Conservation (phyloP, 2,113 vertebrate species). For the Hyaena hyaena region DNA sequence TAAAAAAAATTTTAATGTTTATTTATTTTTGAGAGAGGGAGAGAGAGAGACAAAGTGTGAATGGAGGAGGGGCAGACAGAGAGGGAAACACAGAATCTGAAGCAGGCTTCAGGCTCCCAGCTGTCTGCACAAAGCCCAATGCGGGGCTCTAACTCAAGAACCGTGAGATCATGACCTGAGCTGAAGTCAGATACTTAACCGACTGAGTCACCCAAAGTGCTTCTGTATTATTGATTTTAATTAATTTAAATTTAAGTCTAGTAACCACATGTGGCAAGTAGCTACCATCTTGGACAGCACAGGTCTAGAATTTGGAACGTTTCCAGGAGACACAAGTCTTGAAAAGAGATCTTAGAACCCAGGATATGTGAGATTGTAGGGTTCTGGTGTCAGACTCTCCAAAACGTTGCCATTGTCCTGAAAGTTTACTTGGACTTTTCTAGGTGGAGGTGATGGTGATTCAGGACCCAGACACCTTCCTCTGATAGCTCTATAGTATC, state of each 20-base stretch:
- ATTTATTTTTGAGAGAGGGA: too few species aligned
- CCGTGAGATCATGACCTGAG: too few species aligned
- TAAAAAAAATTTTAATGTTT: too few species aligned
- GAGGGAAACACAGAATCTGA: too few species aligned
- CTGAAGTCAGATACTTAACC: too few species aligned
- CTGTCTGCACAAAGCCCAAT: too few species aligned
- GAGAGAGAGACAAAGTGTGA: too few species aligned
- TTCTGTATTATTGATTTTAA: not conserved
- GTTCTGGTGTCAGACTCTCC: not conserved
- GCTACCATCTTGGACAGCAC: not conserved
- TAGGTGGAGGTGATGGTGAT: not conserved
- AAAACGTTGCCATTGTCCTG: not conserved
- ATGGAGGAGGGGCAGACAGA: too few species aligned
- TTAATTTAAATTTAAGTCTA: constrained; percentile 38
- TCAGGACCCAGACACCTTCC: not conserved
- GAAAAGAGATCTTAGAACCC: not conserved
- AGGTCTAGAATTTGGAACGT: not conserved
- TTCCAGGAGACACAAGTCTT: not conserved
- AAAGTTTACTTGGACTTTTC: not conserved
- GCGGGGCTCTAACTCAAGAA: too few species aligned
- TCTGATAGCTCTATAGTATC: not conserved
- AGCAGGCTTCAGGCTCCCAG: too few species aligned
- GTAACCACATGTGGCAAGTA: not conserved
- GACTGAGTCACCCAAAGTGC: too few species aligned
- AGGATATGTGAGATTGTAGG: not conserved